Evolutionary conservation across 2,797 vertebrate genomes (phyloP), one percentile per base, ranked within the genome.

Genomic region (Sebastes hubbsi): DNA sequence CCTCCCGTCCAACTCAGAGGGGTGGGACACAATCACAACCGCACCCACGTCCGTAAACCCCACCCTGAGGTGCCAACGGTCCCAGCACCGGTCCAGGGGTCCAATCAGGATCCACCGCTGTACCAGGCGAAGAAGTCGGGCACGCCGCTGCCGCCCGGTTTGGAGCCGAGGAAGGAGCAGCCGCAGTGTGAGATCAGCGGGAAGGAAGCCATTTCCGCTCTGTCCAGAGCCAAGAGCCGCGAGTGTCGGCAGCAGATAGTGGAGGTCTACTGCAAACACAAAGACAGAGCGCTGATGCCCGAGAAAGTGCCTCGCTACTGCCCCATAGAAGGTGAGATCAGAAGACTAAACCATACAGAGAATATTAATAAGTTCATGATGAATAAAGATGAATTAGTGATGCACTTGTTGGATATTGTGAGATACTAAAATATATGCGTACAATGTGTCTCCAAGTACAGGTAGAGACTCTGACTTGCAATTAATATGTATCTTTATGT

Each of bases 151-250:
- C 13, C 30, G 30, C 27, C 96, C 0, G 94, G 96, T 29, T 70
- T 90, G 58, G 96, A 93, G n/a, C 89, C 94, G 0, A 96, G 25
- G 77, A 46, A 46, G 42, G 42, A 46, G 42, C 49, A 93, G n/a
- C 89, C 94, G 2, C 96, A 95, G 91, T 99, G 98, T 0, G 98
- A 99, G 92, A 96, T 99, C 85, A 96, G 95, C 0, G 98, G 98
- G 82, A 99, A 99, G 79, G 98, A 99, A 84, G 98, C 97, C 1
- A 96, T 99, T 66, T 99, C 98, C 0, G 98, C 98, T 27, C 94
- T 99, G 77, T 97, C 97, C 56, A 95, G 98, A 0, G 91, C 98
- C 12, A 97, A 97, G 86, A 97, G 96, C 68, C 94, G 96, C 61
- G 97, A 96, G 87, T 99, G 98, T 55, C 97, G 97, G 46, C 98